Conservation (phyloP, 2,113 vertebrate species). For the Nothoprocta pentlandii region DNA sequence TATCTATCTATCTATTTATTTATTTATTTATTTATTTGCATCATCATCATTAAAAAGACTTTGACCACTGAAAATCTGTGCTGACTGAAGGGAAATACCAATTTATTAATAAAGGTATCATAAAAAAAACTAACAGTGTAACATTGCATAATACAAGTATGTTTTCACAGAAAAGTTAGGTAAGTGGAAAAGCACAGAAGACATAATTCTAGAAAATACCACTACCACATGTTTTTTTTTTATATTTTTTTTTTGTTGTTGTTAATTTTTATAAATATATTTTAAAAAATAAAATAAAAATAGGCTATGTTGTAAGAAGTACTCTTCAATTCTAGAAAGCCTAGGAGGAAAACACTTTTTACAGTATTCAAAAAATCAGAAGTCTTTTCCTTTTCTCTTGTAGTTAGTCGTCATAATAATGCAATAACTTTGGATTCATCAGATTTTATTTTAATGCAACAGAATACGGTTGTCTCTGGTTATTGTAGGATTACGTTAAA, state of each 20-base stretch:
- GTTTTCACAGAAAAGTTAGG: background rate
- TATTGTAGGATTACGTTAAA: background rate
- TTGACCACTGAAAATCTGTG: background rate
- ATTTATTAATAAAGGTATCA: background rate
- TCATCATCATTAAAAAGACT: background rate
- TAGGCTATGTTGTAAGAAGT: background rate
- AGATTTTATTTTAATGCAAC: slow-evolving; percentile 11
- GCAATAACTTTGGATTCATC: background rate
- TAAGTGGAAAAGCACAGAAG: background rate
- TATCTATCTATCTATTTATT: background rate
- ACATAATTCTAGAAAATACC: background rate
- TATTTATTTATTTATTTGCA: background rate
- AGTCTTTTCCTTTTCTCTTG: background rate
- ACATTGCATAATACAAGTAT: background rate
- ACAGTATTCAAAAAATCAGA: background rate
- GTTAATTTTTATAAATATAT: background rate
- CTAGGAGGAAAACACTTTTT: background rate
- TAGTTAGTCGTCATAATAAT: background rate
- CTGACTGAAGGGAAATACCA: background rate
- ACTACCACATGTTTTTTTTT: background rate
- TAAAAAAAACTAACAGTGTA: background rate
- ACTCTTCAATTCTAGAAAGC: background rate
- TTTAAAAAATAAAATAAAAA: background rate
- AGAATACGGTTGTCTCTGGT: background rate
- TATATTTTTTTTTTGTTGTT: background rate